These are phyloP conservation scores for Amphimallon solstitiale DNA, from an alignment of 2,888 invertebrate genomes.

Conservation along the genomic window DNA sequence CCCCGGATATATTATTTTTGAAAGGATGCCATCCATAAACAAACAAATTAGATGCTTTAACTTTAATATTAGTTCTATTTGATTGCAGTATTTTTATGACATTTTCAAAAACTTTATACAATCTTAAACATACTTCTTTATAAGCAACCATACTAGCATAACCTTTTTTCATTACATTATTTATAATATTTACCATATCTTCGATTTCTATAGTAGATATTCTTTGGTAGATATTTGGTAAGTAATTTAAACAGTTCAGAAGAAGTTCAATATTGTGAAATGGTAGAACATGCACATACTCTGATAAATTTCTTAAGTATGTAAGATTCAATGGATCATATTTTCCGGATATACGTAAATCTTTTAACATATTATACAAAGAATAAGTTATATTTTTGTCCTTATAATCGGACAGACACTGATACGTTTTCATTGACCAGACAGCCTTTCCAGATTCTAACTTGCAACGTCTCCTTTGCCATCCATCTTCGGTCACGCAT, in stretches of 20 bases:
- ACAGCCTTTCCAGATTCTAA: too few species aligned
- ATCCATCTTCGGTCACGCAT: too few species aligned
- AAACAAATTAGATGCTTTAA: neutral
- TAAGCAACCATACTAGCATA: neutral
- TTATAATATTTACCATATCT: neutral
- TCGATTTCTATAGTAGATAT: neutral
- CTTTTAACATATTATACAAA: too few species aligned
- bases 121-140: neutral
- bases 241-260: neutral
- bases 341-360: too few species aligned
- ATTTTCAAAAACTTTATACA: neutral
- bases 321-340: too few species aligned
- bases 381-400: too few species aligned
- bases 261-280: neutral
- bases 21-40: neutral
- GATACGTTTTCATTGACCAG: too few species aligned
- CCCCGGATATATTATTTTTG: neutral
- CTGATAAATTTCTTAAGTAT: too few species aligned
- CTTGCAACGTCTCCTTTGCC: too few species aligned
- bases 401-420: too few species aligned
- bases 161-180: neutral
- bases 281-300: too few species aligned
- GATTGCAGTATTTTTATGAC: neutral
- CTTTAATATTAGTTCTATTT: neutral
- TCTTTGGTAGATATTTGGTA: neutral